These are phyloP conservation scores for Ecliptopera silaceata DNA, from an alignment of 2,888 invertebrate species.

Conservation along the genomic window DNA sequence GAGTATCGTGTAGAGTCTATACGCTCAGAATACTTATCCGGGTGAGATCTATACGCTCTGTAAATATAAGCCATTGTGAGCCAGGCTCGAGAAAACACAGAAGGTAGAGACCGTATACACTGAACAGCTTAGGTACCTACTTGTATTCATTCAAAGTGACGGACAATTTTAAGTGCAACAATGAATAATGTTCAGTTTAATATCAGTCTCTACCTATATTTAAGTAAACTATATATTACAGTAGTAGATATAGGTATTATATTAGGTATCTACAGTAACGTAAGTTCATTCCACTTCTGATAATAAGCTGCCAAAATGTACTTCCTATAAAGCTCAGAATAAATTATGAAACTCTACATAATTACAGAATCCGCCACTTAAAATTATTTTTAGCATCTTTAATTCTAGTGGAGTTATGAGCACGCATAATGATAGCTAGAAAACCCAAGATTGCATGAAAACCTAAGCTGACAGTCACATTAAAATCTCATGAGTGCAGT, in stretches of 20 bases:
- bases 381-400: too few species aligned
- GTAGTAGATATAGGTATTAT: slow-evolving; percentile 4
- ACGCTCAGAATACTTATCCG: slow-evolving; percentile 1
- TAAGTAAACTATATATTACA: not conserved
- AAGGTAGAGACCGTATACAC: too few species aligned
- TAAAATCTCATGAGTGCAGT: too few species aligned
- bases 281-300: slow-evolving; percentile 10
- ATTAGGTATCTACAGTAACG: slow-evolving; percentile 12
- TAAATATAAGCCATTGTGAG: slow-evolving; percentile 1
- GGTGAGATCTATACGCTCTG: not conserved
- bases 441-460: too few species aligned
- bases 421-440: too few species aligned
- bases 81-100: slow-evolving; percentile 3
- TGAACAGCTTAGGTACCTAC: too few species aligned
- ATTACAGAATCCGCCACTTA: not conserved
- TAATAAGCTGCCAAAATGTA: slow-evolving; percentile 9
- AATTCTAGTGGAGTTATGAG: not conserved
- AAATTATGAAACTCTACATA: not conserved
- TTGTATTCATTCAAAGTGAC: too few species aligned
- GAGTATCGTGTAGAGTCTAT: not conserved
- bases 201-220: not conserved
- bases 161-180: too few species aligned
- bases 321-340: slow-evolving; percentile 2
- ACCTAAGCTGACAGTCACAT: too few species aligned
- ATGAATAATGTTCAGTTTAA: too few species aligned